Evolutionary conservation across 2,888 invertebrate species (phyloP).

Genomic region (Philopedon plagiatum): DNA sequence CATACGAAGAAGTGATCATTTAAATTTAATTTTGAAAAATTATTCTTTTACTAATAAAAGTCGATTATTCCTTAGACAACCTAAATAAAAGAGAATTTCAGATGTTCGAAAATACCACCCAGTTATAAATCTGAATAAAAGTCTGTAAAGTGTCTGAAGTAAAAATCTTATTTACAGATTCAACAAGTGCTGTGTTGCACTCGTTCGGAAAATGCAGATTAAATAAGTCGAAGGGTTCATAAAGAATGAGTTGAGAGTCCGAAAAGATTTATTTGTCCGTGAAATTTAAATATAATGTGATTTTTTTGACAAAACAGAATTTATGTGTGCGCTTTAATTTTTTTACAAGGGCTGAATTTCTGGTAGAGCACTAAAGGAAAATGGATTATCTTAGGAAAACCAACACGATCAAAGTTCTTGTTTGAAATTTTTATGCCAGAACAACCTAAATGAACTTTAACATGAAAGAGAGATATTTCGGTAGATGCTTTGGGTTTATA

Average conservation of each 20-base stretch:
- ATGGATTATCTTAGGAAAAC: too few species aligned
- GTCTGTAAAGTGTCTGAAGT: not conserved
- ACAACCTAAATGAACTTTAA: too few species aligned
- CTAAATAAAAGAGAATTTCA: not conserved
- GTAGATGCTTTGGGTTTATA: too few species aligned
- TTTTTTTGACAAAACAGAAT: too few species aligned
- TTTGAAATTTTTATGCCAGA: too few species aligned
- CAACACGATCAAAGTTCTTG: too few species aligned
- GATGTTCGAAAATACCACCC: not conserved
- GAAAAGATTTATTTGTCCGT: not conserved
- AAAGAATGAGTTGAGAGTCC: not conserved
- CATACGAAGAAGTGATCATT: too few species aligned
- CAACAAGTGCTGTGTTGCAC: constrained; percentile 1
- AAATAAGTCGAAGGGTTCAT: not conserved
- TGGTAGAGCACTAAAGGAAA: too few species aligned
- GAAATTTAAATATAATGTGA: not conserved
- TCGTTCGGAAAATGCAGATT: not conserved
- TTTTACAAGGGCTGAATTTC: too few species aligned
- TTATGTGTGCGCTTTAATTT: not conserved
- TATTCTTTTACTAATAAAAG: not conserved
- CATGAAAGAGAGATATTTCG: too few species aligned
- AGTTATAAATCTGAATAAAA: not conserved
- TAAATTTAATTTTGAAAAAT: too few species aligned
- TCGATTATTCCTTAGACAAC: not conserved
- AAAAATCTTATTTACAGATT: constrained; percentile 1